Percentiles rank a stretch among this genome's conserved stretches.
phyloP scores from a whole-genome alignment of 1,140 invertebrate genomes.

The Pissodes strobi region DNA sequence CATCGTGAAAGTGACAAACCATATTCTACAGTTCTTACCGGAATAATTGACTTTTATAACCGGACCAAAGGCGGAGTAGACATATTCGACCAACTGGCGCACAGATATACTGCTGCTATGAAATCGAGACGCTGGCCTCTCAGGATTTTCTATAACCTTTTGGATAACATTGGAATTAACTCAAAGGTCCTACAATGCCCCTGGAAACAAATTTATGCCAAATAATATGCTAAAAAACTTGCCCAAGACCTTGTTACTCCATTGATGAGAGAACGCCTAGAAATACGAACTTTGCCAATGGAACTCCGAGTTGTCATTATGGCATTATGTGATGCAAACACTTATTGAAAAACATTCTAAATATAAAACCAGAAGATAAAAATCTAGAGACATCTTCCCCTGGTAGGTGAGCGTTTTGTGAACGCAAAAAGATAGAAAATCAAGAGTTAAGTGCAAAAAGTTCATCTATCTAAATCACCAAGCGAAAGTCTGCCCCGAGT shows the following conservation, averaged over 20 bases:
- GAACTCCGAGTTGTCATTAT: neutral
- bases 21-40: neutral
- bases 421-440: neutral
- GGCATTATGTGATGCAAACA: too few relatives aligned
- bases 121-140: neutral
- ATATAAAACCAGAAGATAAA: neutral
- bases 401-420: neutral
- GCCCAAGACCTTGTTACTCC: neutral
- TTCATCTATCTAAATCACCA: too few relatives aligned
- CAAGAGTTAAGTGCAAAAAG: too few relatives aligned
- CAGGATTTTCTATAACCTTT: neutral
- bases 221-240: neutral
- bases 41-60: too few relatives aligned
- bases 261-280: too few relatives aligned
- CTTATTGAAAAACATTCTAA: neutral
- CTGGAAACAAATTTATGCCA: neutral
- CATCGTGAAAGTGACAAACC: neutral
- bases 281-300: neutral
- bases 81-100: neutral
- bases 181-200: too few relatives aligned
- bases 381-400: neutral
- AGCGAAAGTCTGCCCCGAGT: too few relatives aligned
- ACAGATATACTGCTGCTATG: too few relatives aligned
- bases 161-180: too few relatives aligned
- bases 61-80: too few relatives aligned